phyloP scores from a whole-genome alignment of 2,113 vertebrate species.

The Muscicapa adusta region DNA sequence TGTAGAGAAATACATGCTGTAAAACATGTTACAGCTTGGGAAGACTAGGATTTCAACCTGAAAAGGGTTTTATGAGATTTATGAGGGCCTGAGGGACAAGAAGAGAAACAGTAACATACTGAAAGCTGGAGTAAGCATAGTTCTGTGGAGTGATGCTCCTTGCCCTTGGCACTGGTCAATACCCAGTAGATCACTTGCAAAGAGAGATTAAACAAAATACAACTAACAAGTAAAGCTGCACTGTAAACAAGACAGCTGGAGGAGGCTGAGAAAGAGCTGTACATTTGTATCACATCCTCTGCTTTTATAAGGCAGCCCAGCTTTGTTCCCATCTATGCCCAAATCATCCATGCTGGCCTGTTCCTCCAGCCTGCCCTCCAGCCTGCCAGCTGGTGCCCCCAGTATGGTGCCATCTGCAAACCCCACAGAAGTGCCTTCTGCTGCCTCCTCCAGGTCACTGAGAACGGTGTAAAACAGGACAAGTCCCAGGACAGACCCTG shows the following conservation, averaged over 20 bases:
- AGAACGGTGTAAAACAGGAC: not conserved
- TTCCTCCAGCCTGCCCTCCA: not conserved
- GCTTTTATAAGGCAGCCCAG: not conserved
- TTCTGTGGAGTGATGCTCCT: not conserved
- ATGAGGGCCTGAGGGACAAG: not conserved
- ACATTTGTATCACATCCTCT: not conserved
- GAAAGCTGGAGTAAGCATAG: not conserved
- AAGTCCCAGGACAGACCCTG: not conserved
- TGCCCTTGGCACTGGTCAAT: not conserved
- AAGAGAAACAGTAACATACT: not conserved
- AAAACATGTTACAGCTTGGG: not conserved
- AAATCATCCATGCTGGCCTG: not conserved
- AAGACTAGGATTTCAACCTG: constrained; percentile 29
- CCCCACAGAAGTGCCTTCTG: not conserved
- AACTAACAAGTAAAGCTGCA: not conserved
- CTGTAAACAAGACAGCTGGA: not conserved
- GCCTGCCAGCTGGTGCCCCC: not conserved
- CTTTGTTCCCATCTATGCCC: not conserved
- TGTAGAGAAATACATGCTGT: constrained; percentile 1
- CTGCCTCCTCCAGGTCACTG: not conserved
- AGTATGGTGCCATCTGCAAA: not conserved
- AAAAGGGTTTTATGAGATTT: constrained; percentile 39
- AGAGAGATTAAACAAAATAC: constrained; percentile 1
- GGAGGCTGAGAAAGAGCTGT: not conserved
- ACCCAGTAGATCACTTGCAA: not conserved